Base-by-base conservation (phyloP, 2,888 invertebrate species). In the Bedellia somnulentella region DNA sequence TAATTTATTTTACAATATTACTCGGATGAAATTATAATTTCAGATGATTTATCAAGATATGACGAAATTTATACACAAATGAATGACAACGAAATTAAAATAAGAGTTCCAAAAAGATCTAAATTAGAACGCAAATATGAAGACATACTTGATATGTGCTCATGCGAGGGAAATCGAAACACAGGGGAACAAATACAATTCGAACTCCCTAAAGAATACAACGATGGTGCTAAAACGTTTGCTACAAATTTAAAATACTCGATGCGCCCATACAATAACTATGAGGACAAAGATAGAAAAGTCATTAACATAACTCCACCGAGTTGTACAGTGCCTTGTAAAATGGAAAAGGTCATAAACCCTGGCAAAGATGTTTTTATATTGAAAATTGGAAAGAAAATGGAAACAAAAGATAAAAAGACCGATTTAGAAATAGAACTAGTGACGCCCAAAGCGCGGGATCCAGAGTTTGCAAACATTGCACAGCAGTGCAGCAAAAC, bases 361-460 rank as follows among this genome's bases (percentile, higher is more conserved):
- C 61, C 62, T 0, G 44, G 53, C 25, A 73, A 68, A 44, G 73
- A 75, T 37, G 71, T 75, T 2, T 75, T 75, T 32, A 67, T 75
- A 40, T 46, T 75, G 4, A 75, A 71, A 51, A 71, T 75, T 34
- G 73, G 73, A 15, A 75, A 75, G 35, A 73, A 71, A 40, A 42
- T 73, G 12, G 73, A 75, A 44, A 64, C 63, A 1, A 57, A 59
- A 41, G 68, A 75, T 31, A 73, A 67, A 41, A 75, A 63, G 39
- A 73, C 71, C 13, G 73, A 73, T 37, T 52, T 75, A 6, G 73
- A 71, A 52, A 75, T 75, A 39, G 71, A 75, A 49, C 45, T 75
- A 1, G 50, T 68, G 1, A 73, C 73, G 2, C 73, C 73, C 8
- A 73, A 71, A 47, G 51, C 46, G 6, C 62, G 59, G 2, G 32